Percentiles rank a stretch among this genome's conserved stretches.
Evolutionary conservation across 2,113 vertebrate genomes (phyloP).

Genomic region (Actinemys pallida): DNA sequence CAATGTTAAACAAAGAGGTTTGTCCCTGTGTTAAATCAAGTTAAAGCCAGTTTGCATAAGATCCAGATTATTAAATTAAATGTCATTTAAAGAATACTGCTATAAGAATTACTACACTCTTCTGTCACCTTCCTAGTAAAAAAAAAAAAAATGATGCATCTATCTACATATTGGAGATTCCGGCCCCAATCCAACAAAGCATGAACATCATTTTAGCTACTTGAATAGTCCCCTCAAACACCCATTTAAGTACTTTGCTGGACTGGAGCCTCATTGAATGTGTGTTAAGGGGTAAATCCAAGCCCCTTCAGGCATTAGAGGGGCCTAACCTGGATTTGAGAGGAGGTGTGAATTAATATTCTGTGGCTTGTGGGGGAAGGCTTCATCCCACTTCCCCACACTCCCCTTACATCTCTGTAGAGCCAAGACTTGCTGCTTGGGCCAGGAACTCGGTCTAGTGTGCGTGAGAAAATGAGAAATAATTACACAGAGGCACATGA

Average conservation of each 20-base stretch:
- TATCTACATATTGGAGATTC: neutral
- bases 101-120: neutral
- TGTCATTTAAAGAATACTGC: neutral
- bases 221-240: neutral
- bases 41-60: neutral
- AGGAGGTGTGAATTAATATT: neutral
- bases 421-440: neutral
- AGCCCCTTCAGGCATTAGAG: neutral
- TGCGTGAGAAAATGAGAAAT: neutral
- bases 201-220: neutral
- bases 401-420: neutral
- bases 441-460: neutral
- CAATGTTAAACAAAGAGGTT: neutral
- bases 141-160: neutral
- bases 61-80: neutral
- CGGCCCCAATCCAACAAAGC: neutral
- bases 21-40: neutral
- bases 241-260: neutral
- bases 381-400: neutral
- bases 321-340: neutral
- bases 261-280: neutral
- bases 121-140: neutral
- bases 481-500: neutral
- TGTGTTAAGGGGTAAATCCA: neutral
- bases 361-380: neutral